These are phyloP conservation scores for Patiria miniata DNA, from an alignment of 35 echinoderm and acorn worm genomes.

Conservation along the genomic window DNA sequence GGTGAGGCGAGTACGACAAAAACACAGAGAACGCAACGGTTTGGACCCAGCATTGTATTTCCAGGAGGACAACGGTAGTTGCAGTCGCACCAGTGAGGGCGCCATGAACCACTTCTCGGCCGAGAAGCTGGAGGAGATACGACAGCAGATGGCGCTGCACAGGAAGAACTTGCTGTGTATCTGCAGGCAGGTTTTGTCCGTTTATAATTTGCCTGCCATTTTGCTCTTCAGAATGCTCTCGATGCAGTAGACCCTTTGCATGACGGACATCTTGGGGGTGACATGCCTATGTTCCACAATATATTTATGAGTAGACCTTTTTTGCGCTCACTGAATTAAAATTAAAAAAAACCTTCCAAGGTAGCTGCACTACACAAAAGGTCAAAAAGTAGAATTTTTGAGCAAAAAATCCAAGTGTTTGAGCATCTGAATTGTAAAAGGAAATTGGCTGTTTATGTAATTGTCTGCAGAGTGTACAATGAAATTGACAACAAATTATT, in stretches of 20 bases:
- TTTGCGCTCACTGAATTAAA: no score
- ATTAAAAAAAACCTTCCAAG: no score
- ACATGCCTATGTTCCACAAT: background rate
- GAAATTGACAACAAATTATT: background rate
- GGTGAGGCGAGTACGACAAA: background rate
- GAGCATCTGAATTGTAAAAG: no score
- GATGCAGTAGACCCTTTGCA: no score
- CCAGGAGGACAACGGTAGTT: background rate
- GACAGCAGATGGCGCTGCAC: constrained; percentile 40
- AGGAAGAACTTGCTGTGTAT: constrained; percentile 51
- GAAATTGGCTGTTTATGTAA: no score
- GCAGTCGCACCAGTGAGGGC: background rate
- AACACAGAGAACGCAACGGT: background rate
- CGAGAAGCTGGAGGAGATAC: constrained; percentile 42
- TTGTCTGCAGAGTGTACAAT: background rate
- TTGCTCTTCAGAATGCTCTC: no score
- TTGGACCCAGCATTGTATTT: background rate
- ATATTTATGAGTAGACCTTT: no score
- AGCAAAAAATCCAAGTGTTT: no score
- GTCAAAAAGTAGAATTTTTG: no score
- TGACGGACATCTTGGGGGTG: background rate
- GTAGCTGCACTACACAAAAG: no score
- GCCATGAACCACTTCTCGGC: constrained; percentile 16
- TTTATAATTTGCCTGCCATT: no score
- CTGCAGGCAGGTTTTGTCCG: constrained; percentile 34